Conservation (phyloP, 2,797 vertebrate genomes). For the Parauchenoglanis ngamensis region DNA sequence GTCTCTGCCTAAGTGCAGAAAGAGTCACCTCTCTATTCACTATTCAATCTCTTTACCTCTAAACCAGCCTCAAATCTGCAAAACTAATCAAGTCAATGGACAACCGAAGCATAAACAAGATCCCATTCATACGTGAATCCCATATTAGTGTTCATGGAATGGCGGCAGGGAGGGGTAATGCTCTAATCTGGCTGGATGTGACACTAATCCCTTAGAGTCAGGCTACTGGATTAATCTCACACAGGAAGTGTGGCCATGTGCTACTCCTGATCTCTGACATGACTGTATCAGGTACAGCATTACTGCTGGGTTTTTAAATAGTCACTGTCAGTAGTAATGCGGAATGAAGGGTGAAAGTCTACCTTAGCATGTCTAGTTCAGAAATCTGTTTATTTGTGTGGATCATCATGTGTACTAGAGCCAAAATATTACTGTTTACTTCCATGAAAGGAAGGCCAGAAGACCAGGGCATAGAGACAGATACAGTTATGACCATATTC, state of each 20-base stretch:
- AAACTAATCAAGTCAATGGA: slow-evolving; percentile 35
- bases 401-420: background rate
- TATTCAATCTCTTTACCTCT: background rate
- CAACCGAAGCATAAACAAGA: slow-evolving; percentile 6
- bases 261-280: slow-evolving; percentile 28
- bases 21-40: background rate
- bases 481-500: background rate
- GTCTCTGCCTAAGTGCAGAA: background rate
- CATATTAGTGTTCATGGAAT: slow-evolving; percentile 6
- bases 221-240: slow-evolving; percentile 45
- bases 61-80: slow-evolving; percentile 16
- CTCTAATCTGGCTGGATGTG: slow-evolving; percentile 48
- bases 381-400: background rate
- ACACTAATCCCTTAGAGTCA: slow-evolving; percentile 44
- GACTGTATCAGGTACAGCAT: background rate
- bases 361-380: too few relatives aligned
- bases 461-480: background rate
- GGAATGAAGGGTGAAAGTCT: background rate
- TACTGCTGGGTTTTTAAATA: background rate
- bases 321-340: background rate
- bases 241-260: slow-evolving; percentile 19
- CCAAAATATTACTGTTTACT: background rate
- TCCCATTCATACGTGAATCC: slow-evolving; percentile 2
- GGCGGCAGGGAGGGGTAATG: slow-evolving; percentile 14
- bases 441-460: background rate